phyloP scores from a whole-genome alignment of 2,797 vertebrate genomes.

The Phataginus tricuspis region DNA sequence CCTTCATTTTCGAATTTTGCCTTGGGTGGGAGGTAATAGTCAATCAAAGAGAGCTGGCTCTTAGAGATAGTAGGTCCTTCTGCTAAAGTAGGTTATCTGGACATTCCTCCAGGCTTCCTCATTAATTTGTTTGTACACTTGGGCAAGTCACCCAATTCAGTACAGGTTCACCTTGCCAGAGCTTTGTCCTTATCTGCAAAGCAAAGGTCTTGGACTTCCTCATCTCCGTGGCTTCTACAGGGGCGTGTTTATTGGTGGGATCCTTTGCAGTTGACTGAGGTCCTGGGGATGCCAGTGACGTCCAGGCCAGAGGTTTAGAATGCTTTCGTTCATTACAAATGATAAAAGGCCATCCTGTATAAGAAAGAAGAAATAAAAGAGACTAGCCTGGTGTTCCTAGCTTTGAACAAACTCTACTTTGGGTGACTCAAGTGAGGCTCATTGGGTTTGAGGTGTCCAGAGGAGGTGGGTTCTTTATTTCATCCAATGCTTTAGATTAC shows the following conservation, averaged over 20 bases:
- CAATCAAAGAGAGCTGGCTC: neutral
- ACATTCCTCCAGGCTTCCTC: neutral
- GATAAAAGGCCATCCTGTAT: neutral
- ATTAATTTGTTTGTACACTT: neutral
- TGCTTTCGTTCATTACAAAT: neutral
- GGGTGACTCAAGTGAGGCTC: neutral
- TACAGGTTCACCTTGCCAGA: neutral
- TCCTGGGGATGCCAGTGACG: neutral
- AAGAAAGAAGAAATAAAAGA: neutral
- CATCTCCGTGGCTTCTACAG: neutral
- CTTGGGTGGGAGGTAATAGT: neutral
- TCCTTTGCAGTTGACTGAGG: neutral
- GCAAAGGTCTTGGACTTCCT: neutral
- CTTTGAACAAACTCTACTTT: neutral
- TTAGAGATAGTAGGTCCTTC: neutral
- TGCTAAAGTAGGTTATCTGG: neutral
- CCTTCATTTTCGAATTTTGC: slow-evolving; percentile 16
- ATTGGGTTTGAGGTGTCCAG: neutral
- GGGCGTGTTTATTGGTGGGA: neutral
- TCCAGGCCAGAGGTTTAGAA: neutral
- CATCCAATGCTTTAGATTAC: neutral
- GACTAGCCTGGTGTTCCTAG: neutral
- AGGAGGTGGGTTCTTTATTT: neutral
- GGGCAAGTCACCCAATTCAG: neutral
- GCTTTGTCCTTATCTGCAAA: neutral